phyloP scores from a whole-genome alignment of 35 echinoderm and acorn worm species.

The Hemicentrotus pulcherrimus region DNA sequence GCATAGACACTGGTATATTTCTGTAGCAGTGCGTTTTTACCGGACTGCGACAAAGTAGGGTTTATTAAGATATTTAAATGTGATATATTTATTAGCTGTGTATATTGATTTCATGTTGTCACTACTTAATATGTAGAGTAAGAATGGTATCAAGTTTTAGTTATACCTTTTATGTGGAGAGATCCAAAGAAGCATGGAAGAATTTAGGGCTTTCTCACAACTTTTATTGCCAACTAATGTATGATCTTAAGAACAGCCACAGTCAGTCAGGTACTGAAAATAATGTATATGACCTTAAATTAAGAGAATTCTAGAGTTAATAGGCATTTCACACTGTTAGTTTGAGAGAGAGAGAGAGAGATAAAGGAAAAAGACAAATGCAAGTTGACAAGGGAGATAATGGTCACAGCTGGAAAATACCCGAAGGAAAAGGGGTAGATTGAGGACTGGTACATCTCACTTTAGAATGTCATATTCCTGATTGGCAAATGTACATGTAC shows the following conservation, averaged over 20 bases:
- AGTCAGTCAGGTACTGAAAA: background rate
- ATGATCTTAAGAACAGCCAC: background rate
- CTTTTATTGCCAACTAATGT: background rate
- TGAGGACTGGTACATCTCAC: background rate
- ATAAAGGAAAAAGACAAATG: background rate
- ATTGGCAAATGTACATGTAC: no score
- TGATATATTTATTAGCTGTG: slow-evolving; percentile 13
- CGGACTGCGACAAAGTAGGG: background rate
- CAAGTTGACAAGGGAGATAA: background rate
- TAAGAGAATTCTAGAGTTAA: background rate
- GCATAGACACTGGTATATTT: slow-evolving; percentile 1
- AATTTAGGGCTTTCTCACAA: background rate
- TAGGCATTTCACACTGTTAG: background rate
- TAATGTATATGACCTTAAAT: background rate
- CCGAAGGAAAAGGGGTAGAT: background rate
- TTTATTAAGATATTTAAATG: slow-evolving; percentile 21
- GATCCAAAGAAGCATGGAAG: background rate
- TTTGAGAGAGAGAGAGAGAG: background rate
- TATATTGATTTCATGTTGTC: background rate
- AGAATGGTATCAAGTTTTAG: background rate
- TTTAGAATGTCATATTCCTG: background rate
- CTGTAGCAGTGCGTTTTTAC: background rate
- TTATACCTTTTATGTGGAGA: background rate
- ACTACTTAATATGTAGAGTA: background rate
- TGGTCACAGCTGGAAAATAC: background rate